Evolutionary conservation across 2,113 vertebrate genomes (phyloP).

Genomic region (Todiramphus chloris): DNA sequence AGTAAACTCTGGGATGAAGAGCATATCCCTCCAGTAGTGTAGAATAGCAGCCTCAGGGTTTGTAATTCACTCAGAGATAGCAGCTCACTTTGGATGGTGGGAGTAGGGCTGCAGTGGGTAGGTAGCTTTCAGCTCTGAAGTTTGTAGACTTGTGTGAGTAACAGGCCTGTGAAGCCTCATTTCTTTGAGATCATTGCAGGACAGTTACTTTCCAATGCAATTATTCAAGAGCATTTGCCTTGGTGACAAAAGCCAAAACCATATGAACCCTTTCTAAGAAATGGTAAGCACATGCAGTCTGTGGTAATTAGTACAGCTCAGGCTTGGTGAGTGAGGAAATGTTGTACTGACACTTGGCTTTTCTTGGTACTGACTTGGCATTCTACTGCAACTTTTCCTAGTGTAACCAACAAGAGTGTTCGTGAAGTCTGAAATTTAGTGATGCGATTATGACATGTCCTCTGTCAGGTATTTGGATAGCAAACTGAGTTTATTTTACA

Average conservation of each 20-base stretch:
- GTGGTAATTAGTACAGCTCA: not conserved
- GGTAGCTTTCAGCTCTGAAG: not conserved
- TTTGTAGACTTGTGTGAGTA: accelerated
- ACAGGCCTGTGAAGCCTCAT: not conserved
- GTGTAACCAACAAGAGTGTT: not conserved
- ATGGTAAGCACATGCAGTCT: not conserved
- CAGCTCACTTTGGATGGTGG: accelerated
- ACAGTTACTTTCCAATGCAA: not conserved
- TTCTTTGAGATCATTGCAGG: not conserved
- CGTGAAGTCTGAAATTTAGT: not conserved
- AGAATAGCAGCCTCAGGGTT: not conserved
- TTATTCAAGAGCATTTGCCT: not conserved
- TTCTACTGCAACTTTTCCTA: not conserved
- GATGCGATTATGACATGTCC: not conserved
- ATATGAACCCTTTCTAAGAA: not conserved
- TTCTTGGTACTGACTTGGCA: not conserved
- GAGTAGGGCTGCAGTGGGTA: not conserved
- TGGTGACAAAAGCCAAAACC: not conserved
- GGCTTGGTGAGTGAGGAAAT: not conserved
- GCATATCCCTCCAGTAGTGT: not conserved
- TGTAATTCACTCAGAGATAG: not conserved
- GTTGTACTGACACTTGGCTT: not conserved
- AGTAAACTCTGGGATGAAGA: not conserved
- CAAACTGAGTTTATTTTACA: constrained; percentile 13
- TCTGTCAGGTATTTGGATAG: constrained; percentile 36